A percentile compares a stretch with the other conserved stretches of the same genome.
Conservation (phyloP, 2,888 invertebrate genomes). For the Phymatocera aterrima region DNA sequence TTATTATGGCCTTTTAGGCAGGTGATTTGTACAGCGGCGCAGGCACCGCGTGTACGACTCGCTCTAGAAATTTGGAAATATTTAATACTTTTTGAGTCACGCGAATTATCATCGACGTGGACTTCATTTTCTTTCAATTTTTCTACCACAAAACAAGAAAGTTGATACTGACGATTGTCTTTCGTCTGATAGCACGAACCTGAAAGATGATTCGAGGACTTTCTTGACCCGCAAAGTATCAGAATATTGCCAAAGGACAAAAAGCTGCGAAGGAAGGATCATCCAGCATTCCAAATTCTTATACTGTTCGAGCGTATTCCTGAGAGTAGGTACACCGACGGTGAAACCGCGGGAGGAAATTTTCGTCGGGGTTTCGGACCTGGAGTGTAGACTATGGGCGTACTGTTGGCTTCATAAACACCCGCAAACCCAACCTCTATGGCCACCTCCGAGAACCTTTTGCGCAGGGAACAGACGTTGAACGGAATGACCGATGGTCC, state of each 20-base stretch:
- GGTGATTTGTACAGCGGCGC: slow-evolving; percentile 51
- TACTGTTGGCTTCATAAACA: slow-evolving; percentile 66
- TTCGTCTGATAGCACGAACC: not conserved
- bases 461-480: slow-evolving; percentile 49
- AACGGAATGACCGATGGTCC: slow-evolving; percentile 53
- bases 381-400: slow-evolving; percentile 57
- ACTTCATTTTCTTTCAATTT: not conserved
- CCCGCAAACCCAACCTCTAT: slow-evolving; percentile 58
- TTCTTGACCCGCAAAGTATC: not conserved
- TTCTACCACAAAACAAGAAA: not conserved
- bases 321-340: not conserved
- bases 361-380: slow-evolving; percentile 11
- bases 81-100: not conserved
- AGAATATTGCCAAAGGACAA: not conserved
- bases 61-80: not conserved
- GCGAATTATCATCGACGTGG: not conserved
- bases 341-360: not conserved
- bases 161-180: not conserved
- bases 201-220: not conserved
- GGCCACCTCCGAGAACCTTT: slow-evolving; percentile 55
- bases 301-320: not conserved
- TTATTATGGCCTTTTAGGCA: slow-evolving; percentile 54
- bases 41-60: not conserved
- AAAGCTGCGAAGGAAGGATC: not conserved
- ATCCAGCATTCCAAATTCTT: not conserved